Evolutionary conservation across 2,888 invertebrate genomes (phyloP).

Genomic region (Ceramica pisi): DNA sequence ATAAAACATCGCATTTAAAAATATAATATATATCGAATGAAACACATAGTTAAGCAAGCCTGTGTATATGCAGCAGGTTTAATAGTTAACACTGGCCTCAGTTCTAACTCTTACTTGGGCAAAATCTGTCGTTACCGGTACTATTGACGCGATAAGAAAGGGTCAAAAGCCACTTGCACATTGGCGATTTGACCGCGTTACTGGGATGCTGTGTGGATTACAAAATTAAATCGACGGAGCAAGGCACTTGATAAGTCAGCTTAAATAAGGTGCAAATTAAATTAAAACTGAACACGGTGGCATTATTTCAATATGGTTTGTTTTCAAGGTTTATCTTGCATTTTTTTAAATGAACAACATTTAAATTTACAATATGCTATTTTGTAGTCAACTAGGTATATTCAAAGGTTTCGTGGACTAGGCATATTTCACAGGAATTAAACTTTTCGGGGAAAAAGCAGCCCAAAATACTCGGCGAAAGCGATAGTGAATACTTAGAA

Average conservation of each 20-base stretch:
- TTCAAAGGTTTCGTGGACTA: neutral
- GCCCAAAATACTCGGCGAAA: too few relatives aligned
- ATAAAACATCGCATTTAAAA: neutral
- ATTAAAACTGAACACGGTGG: too few relatives aligned
- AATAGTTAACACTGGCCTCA: neutral
- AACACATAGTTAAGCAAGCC: neutral
- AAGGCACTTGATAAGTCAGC: too few relatives aligned
- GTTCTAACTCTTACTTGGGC: conserved; percentile 6
- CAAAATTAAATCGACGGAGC: too few relatives aligned
- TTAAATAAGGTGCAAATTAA: too few relatives aligned
- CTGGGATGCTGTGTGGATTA: neutral
- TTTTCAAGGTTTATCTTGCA: too few relatives aligned
- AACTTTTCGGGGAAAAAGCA: too few relatives aligned
- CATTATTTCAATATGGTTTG: too few relatives aligned
- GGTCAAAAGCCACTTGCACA: conserved; percentile 17
- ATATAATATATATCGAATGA: neutral
- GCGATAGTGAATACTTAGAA: too few relatives aligned
- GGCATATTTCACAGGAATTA: too few relatives aligned
- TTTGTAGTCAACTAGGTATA: neutral
- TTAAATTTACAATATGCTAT: neutral
- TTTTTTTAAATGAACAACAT: too few relatives aligned
- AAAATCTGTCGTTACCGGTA: conserved; percentile 17
- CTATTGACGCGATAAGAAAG: conserved; percentile 1
- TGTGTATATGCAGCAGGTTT: neutral
- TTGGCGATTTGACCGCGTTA: conserved; percentile 13